Base-by-base conservation (phyloP, 2,888 invertebrate genomes). In the Dicyrtoma fusca region DNA sequence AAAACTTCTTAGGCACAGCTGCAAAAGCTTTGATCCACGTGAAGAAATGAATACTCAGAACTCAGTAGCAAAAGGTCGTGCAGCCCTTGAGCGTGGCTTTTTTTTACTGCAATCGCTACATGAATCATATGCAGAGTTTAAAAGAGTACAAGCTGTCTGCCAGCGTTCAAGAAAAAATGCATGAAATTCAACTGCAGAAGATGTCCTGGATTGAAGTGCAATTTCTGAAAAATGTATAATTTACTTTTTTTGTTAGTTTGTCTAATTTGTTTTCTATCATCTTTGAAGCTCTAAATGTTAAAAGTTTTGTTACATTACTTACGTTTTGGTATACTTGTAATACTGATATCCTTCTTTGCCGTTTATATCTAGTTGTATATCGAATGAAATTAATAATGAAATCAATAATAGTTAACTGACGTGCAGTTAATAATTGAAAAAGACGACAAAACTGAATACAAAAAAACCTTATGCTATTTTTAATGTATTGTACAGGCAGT, bases 121-220 rank as follows among this genome's bases (percentile, higher is more conserved):
- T 97, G 94, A 98, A 98, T 86, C 98, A 99, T 86, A 95, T 96
- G 94, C 96, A 97, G 85, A 96, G 96, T 79, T 88, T 98, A 82
- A 95, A 95, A 85, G 98, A 99, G 87, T 91, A 92, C 85, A 97
- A 97, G 88, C 87, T 98, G 72, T 97, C 97, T 85, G 93, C 95
- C 8, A 92, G 93, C 74, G 93, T 97, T 73, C 95, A 96, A 85
- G 92, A 92, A 84, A 98, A 98, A 87, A 98, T 99, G 97, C 97
- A 97, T 84, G 97, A 97, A 86, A 97, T 99, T 97, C 98, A 99
- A 84, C 95, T 96, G 83, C 95, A 96, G 84, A 96, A 95, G 84
- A 97, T 98, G 97, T 96, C 96, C 80, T 99, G 98, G 98, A 98
- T 98, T 82, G 98, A 99, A 89, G 92, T 97, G 75, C 98, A 99